These are phyloP conservation scores for Pithys albifrons DNA, from an alignment of 2,113 vertebrate species.

Conservation along the genomic window DNA sequence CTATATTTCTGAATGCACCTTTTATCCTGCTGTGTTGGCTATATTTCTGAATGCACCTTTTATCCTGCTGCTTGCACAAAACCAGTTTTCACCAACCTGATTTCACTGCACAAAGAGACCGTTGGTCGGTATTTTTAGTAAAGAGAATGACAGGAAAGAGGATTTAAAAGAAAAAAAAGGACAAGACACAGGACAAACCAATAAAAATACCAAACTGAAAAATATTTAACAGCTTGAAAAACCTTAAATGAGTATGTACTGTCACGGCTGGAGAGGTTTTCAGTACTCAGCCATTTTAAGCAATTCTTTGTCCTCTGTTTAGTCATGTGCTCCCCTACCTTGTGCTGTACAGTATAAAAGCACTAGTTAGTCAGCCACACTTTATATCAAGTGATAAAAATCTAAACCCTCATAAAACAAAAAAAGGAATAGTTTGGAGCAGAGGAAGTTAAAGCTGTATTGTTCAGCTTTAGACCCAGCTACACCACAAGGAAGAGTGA, in stretches of 20 bases:
- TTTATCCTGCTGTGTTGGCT: constrained; percentile 56
- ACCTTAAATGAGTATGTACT: not conserved
- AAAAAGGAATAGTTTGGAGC: not conserved
- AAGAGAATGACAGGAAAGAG: constrained; percentile 22
- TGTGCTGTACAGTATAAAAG: not conserved
- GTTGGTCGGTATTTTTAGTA: constrained; percentile 42
- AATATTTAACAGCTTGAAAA: constrained; percentile 50
- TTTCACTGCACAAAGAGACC: constrained; percentile 5
- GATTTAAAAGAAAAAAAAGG: not conserved
- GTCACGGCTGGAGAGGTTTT: not conserved
- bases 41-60: constrained; percentile 62
- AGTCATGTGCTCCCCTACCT: constrained; percentile 17
- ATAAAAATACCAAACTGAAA: constrained; percentile 36
- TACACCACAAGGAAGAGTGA: not conserved
- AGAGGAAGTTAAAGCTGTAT: not conserved
- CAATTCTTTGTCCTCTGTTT: constrained; percentile 40
- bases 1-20: constrained; percentile 58
- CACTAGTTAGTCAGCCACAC: not conserved
- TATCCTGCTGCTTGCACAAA: constrained; percentile 54
- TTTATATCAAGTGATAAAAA: not conserved
- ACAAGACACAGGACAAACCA: constrained; percentile 27
- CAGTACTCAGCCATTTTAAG: constrained; percentile 43
- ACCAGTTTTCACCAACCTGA: constrained; percentile 51
- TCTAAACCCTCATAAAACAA: not conserved
- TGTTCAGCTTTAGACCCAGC: not conserved